Percentiles rank a stretch among this genome's conserved stretches.
Evolutionary conservation across 2,797 vertebrate genomes (phyloP).

Genomic region (Rhinogobio ventralis): DNA sequence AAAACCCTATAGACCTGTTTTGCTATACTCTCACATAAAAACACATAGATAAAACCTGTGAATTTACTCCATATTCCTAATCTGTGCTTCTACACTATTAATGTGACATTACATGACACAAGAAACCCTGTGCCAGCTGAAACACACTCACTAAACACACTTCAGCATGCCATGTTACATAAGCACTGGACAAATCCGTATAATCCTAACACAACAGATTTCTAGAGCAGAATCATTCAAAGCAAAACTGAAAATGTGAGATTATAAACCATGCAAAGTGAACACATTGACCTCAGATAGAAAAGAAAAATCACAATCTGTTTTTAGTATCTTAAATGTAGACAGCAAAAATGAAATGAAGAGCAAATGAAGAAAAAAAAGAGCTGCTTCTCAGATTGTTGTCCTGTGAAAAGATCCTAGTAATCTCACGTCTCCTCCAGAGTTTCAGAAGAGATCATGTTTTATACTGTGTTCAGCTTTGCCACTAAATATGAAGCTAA

Average conservation of each 20-base stretch:
- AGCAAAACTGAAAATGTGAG: neutral
- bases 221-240: slow-evolving; percentile 5
- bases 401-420: no score
- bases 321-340: neutral
- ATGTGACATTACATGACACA: neutral
- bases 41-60: slow-evolving; percentile 2
- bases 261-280: neutral
- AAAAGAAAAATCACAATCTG: neutral
- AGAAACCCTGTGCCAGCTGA: slow-evolving; percentile 2
- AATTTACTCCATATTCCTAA: neutral
- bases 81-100: neutral
- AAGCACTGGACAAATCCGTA: slow-evolving; percentile 24
- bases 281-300: neutral
- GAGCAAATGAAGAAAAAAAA: neutral
- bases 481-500: no score
- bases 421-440: no score
- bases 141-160: slow-evolving; percentile 15
- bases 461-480: no score
- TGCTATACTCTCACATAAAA: neutral
- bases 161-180: slow-evolving; percentile 24
- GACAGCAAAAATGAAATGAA: neutral
- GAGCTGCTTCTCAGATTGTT: slow-evolving; percentile 1
- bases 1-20: neutral
- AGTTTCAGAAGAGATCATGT: no score
- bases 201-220: slow-evolving; percentile 13